Evolutionary conservation across 2,797 vertebrate species (phyloP).

Genomic region (Momotus momota): DNA sequence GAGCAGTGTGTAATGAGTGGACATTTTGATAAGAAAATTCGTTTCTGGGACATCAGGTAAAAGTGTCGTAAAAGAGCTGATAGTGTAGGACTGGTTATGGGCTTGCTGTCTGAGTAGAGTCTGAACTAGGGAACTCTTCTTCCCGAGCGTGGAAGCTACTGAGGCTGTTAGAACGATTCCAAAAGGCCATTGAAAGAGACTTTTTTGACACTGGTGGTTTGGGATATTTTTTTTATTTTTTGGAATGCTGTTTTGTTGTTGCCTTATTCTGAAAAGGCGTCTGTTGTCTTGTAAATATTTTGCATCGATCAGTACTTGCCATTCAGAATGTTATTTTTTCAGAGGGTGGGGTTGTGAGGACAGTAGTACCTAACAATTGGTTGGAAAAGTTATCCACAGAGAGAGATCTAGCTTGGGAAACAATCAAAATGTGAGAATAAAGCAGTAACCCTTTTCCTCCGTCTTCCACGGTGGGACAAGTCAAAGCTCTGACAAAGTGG

Average conservation of each 20-base stretch:
- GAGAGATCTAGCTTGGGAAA: not conserved
- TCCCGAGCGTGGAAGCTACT: not conserved
- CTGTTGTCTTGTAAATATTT: not conserved
- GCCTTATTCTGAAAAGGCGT: not conserved
- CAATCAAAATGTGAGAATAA: not conserved
- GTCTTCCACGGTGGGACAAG: not conserved
- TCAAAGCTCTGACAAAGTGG: not conserved
- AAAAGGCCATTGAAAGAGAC: not conserved
- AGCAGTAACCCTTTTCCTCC: not conserved
- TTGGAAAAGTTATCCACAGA: not conserved
- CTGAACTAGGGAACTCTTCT: not conserved
- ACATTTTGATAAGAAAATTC: constrained; percentile 98
- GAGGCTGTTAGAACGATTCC: not conserved
- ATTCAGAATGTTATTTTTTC: not conserved
- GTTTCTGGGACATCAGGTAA: constrained; percentile 99
- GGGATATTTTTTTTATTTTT: not conserved
- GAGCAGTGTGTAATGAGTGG: constrained; percentile 99
- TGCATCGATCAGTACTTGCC: not conserved
- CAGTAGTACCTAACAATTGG: not conserved
- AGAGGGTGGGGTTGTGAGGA: not conserved
- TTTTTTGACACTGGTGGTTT: not conserved
- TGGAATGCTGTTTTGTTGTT: not conserved
- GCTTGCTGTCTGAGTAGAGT: not conserved
- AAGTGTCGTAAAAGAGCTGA: not conserved
- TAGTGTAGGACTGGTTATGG: not conserved